phyloP scores from a whole-genome alignment of 2,797 vertebrate genomes.

The Hypotaenidia philippensis region DNA sequence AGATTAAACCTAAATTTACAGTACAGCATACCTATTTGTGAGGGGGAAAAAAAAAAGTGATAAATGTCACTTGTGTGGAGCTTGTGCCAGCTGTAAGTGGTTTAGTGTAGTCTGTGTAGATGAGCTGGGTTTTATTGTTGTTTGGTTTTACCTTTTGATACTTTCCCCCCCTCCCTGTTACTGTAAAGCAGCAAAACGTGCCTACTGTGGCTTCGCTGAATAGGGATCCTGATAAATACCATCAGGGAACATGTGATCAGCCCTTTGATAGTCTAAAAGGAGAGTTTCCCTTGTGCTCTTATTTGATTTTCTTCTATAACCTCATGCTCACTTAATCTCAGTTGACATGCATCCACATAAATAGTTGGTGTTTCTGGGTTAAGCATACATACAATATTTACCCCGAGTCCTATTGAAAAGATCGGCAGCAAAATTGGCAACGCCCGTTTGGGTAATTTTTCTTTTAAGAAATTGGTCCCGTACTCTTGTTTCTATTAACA shows the following conservation, averaged over 20 bases:
- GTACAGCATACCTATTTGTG: not conserved
- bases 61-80: not conserved
- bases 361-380: conserved; percentile 74
- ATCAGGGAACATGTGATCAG: conserved; percentile 75
- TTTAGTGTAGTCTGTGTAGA: not conserved
- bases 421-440: conserved; percentile 68
- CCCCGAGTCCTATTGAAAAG: conserved; percentile 54
- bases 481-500: conserved; percentile 79
- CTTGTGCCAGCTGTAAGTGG: not conserved
- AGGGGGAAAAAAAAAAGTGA: not conserved
- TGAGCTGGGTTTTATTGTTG: not conserved
- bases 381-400: conserved; percentile 75
- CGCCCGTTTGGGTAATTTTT: conserved; percentile 65
- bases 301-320: conserved; percentile 77
- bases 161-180: not conserved
- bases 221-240: conserved; percentile 65
- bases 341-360: conserved; percentile 73
- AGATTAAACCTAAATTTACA: not conserved
- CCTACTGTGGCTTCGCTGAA: conserved; percentile 53
- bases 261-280: conserved; percentile 73
- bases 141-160: not conserved
- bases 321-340: conserved; percentile 73
- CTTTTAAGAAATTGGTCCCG: conserved; percentile 67
- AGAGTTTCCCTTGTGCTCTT: conserved; percentile 69
- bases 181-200: conserved; percentile 49